Evolutionary conservation across 2,113 vertebrate species (phyloP), one percentile per base, ranked within the genome.

Genomic region (Suncus etruscus): DNA sequence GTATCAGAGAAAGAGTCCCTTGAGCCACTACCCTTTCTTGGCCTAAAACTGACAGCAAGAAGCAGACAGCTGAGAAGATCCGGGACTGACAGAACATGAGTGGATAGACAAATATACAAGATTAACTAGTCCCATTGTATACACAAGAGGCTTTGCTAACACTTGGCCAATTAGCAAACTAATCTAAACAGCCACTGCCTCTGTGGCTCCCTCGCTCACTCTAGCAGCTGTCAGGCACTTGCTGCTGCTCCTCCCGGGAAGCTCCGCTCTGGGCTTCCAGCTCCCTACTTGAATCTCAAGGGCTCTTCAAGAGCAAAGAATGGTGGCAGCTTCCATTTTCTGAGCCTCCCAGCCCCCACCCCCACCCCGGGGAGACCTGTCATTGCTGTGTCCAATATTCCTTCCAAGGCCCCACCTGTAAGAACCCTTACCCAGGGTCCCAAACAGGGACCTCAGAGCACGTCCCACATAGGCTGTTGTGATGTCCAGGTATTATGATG

Each of bases 41-140:
- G 80, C 27, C 90, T 73, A 76, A 90, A 86, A 85, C 70, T 9
- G 7, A 87, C 87, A 80, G 79, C 69, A 54, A 89, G 94, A 95
- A 85, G 94, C 91, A 81, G 80, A 86, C 86, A 81, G 91, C 91
- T 80, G 70, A 85, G 93, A 75, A 86, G 90, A 74, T 81, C 65
- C 70, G 87, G 75, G 69, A 91, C 32, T 91, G 92, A 94, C 92
- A 94, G 87, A 92, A 92, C 96, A 90, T 72, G 93, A 96, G 95
- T 91, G 94, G 88, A 88, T 95, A 95, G 51, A 95, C 96, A 96
- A 96, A 96, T 83, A 96, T 95, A 96, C 96, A 96, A 96, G 95
- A 96, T 92, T 93, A 96, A 95, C 90, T 94, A 90, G 93, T 82
- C 91, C 54, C 87, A 32, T 63, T 96, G 95, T 96, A 91, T 96